Evolutionary conservation across 2,888 invertebrate species (phyloP), one percentile per base, ranked within the genome.

Genomic region (Toxonevra muliebris): DNA sequence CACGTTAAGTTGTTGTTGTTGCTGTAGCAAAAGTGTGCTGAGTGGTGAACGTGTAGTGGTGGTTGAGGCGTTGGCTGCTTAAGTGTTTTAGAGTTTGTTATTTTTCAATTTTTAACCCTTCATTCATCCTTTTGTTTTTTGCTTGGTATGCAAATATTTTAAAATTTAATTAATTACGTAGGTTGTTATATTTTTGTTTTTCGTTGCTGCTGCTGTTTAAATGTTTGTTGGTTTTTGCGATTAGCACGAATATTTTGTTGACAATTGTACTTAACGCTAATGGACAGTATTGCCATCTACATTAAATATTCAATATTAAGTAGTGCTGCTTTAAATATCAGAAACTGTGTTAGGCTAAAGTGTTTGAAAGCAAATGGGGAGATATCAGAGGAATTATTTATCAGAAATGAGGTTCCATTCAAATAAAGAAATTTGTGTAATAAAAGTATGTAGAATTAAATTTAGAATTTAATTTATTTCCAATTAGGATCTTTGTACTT

Each of bases 91-190:
- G 30, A 65, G 69, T 73, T 58, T 71, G 71, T 75, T 76, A 48
- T 30, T 53, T 48, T 42, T 42, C 42, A 58, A 41, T 63, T 45
- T 17, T 19, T 42, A 54, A 58, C 58, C 67, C 52, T 41, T 57
- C 41, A 42, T 41, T 8, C 15, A 53, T 42, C 13, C 15, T 48
- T 30, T 50, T 42, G 54, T 61, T 43, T 53, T 20, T 59, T 40
- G n/a, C 15, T 5, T 15, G 15, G 7, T 15, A 1, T 1, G 9
- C 45, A 63, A 71, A 69, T 62, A 66, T 62, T 74, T 63, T 73
- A 66, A 61, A 69, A 71, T 69, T 58, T 70, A 65, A 68, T 54
- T 64, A 69, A 75, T 72, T 62, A 52, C 17, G 66, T 71, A n/a
- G n/a, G n/a, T n/a, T n/a, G n/a, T n/a, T n/a, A n/a, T n/a, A n/a